Percentiles rank a stretch among this genome's conserved stretches.
Conservation (phyloP, 1,140 invertebrate species). For the Idris sp. region DNA sequence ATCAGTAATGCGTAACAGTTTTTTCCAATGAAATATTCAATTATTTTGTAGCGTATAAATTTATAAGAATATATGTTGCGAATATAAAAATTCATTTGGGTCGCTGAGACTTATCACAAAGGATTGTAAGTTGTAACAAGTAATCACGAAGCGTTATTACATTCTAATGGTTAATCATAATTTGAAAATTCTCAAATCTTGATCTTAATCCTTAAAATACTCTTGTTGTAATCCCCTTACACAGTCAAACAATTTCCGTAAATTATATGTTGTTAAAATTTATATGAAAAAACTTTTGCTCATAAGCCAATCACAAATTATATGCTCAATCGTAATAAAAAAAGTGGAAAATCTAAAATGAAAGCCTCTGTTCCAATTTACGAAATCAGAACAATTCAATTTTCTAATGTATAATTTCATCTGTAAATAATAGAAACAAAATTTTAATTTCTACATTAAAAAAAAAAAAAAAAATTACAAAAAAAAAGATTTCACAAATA, state of each 20-base stretch:
- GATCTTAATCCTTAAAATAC: slow-evolving; percentile 25
- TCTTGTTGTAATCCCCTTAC: neutral
- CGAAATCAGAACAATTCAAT: too few relatives aligned
- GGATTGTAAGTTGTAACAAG: slow-evolving; percentile 22
- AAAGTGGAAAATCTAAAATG: too few relatives aligned
- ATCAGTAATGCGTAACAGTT: too few relatives aligned
- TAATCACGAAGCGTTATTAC: slow-evolving; percentile 31
- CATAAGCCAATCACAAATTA: slow-evolving; percentile 5
- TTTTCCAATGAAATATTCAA: too few relatives aligned
- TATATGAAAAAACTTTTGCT: slow-evolving; percentile 10
- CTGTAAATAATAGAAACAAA: too few relatives aligned
- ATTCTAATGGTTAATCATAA: slow-evolving; percentile 40
- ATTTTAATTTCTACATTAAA: too few relatives aligned
- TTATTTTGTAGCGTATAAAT: too few relatives aligned
- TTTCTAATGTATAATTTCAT: too few relatives aligned
- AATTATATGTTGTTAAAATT: slow-evolving; percentile 22
- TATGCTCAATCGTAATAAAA: neutral
- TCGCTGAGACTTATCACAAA: slow-evolving; percentile 11
- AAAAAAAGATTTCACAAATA: too few relatives aligned
- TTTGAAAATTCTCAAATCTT: slow-evolving; percentile 24
- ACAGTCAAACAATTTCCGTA: neutral
- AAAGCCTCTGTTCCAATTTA: too few relatives aligned
- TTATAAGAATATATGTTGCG: slow-evolving; percentile 25
- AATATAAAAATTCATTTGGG: slow-evolving; percentile 18
- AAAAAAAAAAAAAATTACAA: too few relatives aligned